Conservation (phyloP, 2,797 vertebrate genomes). For the Setipinna tenuifilis region DNA sequence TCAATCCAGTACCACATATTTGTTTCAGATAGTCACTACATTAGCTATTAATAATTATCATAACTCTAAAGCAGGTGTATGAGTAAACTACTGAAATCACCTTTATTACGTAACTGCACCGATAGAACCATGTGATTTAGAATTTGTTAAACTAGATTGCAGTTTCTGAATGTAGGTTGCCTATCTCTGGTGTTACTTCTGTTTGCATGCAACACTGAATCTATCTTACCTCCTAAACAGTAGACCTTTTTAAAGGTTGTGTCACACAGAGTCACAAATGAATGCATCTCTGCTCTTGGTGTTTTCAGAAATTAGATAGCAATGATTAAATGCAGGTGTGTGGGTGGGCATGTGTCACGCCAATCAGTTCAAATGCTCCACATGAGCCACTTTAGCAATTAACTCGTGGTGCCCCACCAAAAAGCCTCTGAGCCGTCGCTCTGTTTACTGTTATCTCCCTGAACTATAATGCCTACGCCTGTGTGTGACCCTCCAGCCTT, state of each 20-base stretch:
- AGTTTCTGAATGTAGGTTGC: no score
- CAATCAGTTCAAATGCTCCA: neutral
- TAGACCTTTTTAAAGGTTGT: neutral
- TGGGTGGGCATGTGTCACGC: neutral
- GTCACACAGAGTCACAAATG: neutral
- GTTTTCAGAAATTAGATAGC: neutral
- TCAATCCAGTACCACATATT: no score
- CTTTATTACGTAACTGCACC: no score
- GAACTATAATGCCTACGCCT: conserved; percentile 1
- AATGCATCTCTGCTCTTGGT: neutral
- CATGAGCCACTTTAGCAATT: neutral
- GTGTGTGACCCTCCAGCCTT: neutral
- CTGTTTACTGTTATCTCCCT: neutral
- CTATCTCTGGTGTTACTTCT: neutral
- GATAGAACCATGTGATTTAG: no score
- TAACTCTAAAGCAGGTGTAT: no score
- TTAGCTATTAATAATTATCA: no score
- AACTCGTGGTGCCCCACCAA: neutral
- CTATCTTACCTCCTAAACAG: neutral
- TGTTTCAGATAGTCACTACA: no score
- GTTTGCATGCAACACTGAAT: neutral
- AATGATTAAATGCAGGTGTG: neutral
- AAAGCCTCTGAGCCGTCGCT: neutral
- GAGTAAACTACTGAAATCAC: no score
- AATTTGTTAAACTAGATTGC: no score